Evolutionary conservation across 2,113 vertebrate species (phyloP).

Genomic region (Grantiella picta): DNA sequence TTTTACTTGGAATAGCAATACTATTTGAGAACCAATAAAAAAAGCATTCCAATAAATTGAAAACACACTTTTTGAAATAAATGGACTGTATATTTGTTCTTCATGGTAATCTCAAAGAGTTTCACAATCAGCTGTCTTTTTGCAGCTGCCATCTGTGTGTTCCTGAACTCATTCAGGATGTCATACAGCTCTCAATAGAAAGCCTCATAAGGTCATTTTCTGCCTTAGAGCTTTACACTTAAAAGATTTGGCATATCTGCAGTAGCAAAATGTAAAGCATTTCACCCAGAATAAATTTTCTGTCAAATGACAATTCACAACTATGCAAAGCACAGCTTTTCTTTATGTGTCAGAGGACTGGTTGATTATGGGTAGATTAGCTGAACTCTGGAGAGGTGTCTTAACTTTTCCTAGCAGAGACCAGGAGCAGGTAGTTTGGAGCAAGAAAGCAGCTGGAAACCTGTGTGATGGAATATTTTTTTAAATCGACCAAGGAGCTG

Average conservation of each 20-base stretch:
- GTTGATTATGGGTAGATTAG: constrained; percentile 27
- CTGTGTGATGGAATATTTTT: neutral
- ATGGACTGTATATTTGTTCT: constrained; percentile 18
- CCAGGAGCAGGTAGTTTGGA: neutral
- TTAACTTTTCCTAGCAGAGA: neutral
- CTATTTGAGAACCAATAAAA: neutral
- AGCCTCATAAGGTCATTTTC: constrained; percentile 41
- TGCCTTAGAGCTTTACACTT: constrained; percentile 15
- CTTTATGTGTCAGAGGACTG: neutral
- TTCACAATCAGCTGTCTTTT: constrained; percentile 31
- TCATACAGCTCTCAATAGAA: constrained; percentile 7
- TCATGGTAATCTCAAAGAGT: constrained; percentile 17
- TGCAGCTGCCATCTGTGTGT: constrained; percentile 26
- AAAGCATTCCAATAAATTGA: neutral
- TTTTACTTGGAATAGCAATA: neutral
- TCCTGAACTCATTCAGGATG: constrained; percentile 11
- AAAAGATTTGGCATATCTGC: constrained; percentile 1
- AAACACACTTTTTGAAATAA: neutral
- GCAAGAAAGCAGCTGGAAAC: neutral
- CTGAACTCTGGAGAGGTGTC: neutral
- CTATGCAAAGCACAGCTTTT: constrained; percentile 12
- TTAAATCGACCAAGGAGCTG: neutral
- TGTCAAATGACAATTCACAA: constrained; percentile 17
- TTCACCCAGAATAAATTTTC: constrained; percentile 38
- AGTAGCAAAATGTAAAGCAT: neutral